phyloP scores from a whole-genome alignment of 2,888 invertebrate species.

The Drosophila affinis region DNA sequence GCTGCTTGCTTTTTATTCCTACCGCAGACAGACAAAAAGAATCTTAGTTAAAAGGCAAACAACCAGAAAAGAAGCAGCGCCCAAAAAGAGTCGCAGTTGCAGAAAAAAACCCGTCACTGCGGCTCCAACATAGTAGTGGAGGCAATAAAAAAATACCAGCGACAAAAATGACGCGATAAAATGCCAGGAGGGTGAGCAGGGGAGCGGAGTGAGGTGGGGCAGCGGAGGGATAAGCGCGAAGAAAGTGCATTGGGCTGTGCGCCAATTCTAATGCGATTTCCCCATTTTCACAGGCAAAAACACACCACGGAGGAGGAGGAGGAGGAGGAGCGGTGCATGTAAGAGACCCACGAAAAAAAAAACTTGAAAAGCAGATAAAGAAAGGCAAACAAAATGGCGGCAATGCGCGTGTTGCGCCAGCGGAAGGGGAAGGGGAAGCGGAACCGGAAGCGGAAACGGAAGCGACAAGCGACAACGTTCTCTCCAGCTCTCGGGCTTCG shows the following conservation, averaged over 20 bases:
- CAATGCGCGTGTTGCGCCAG: conserved; percentile 72
- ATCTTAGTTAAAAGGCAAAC: conserved; percentile 53
- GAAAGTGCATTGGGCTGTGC: conserved; percentile 82
- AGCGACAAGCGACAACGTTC: conserved; percentile 62
- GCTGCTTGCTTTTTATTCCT: conserved; percentile 53
- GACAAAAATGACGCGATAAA: conserved; percentile 50
- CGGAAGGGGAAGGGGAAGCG: conserved; percentile 51
- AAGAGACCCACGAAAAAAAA: conserved; percentile 27
- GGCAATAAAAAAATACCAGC: conserved; percentile 16
- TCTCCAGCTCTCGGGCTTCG: conserved; percentile 17
- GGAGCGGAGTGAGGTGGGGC: conserved; percentile 25
- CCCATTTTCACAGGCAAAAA: conserved; percentile 58
- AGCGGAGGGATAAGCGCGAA: conserved; percentile 56
- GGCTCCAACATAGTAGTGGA: not conserved
- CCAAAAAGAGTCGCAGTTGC: conserved; percentile 39
- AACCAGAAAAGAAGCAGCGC: conserved; percentile 36
- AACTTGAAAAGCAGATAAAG: conserved; percentile 30
- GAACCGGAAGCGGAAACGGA: conserved; percentile 56
- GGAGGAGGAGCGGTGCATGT: conserved; percentile 29
- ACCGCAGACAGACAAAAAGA: conserved; percentile 53
- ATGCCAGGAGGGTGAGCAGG: conserved; percentile 22
- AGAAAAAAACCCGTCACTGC: conserved; percentile 20
- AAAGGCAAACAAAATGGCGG: conserved; percentile 56
- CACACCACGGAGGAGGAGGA: conserved; percentile 26
- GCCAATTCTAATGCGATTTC: conserved; percentile 83